Conservation (phyloP, 1,140 invertebrate genomes). For the Drosophila prosaltans region DNA sequence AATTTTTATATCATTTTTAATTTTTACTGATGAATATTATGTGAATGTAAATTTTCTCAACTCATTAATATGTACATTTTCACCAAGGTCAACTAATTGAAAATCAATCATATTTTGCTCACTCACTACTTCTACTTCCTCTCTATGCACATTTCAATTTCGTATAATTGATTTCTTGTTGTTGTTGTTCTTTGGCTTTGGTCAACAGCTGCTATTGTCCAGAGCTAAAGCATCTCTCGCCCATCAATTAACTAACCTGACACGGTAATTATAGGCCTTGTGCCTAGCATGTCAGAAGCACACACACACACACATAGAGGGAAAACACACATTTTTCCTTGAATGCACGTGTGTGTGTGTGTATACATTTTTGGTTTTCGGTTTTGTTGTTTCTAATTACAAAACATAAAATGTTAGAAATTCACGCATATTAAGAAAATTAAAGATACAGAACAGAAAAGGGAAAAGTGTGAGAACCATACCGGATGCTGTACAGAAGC, state of each 20-base stretch:
- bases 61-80: background rate
- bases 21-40: too few relatives aligned
- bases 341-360: too few relatives aligned
- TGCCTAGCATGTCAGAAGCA: conserved; percentile 46
- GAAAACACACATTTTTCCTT: conserved; percentile 10
- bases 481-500: conserved; percentile 67
- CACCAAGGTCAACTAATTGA: conserved; percentile 10
- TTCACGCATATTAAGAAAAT: conserved; percentile 81
- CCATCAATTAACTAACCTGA: conserved; percentile 74
- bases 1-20: too few relatives aligned
- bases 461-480: conserved; percentile 61
- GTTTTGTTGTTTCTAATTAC: conserved; percentile 70
- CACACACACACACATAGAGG: background rate
- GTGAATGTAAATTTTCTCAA: too few relatives aligned
- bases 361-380: conserved; percentile 19
- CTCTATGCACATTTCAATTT: conserved; percentile 11
- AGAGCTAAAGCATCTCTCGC: conserved; percentile 17
- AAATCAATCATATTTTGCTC: conserved; percentile 9
- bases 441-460: conserved; percentile 62
- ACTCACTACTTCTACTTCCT: background rate
- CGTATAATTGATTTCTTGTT: conserved; percentile 9
- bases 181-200: conserved; percentile 1
- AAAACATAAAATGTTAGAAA: conserved; percentile 76
- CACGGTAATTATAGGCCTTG: conserved; percentile 63
- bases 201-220: conserved; percentile 41